Conservation (phyloP, 1,140 invertebrate genomes). For the Stenopsyche tienmushanensis region DNA sequence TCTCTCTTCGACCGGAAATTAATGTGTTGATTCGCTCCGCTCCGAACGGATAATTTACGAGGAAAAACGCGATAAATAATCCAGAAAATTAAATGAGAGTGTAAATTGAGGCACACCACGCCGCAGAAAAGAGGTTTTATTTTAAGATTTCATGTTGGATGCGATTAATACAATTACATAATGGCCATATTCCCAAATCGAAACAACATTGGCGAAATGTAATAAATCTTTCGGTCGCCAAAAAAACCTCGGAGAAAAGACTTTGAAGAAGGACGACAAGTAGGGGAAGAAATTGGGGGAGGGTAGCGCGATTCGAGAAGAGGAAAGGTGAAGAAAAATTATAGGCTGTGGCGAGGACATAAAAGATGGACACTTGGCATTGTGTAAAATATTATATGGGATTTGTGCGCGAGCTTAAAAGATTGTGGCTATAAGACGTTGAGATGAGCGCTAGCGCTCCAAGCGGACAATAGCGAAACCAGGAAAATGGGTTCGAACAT, state of each 20-base stretch:
- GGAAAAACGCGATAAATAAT: no score
- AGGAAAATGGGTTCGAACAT: no score
- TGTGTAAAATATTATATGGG: conserved; percentile 37
- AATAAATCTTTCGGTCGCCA: not conserved
- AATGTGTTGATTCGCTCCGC: conserved; percentile 10
- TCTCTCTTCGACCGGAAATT: conserved; percentile 21
- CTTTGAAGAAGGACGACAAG: not conserved
- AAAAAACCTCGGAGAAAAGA: not conserved
- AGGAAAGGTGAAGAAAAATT: conserved; percentile 35
- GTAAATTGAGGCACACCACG: no score
- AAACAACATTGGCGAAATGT: no score
- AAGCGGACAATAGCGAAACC: no score
- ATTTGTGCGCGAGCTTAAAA: conserved; percentile 14
- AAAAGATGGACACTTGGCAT: conserved; percentile 40
- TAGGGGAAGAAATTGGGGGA: not conserved
- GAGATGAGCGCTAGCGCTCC: no score
- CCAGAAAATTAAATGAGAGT: no score
- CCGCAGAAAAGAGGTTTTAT: no score
- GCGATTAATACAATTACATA: no score
- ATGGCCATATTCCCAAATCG: not conserved
- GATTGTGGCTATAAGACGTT: not conserved
- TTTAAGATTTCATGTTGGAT: no score
- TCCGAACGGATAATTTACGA: no score
- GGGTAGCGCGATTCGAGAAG: conserved; percentile 1
- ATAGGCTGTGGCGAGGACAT: conserved; percentile 32